Conservation (phyloP, 2,797 vertebrate species). For the Carduelis carduelis region DNA sequence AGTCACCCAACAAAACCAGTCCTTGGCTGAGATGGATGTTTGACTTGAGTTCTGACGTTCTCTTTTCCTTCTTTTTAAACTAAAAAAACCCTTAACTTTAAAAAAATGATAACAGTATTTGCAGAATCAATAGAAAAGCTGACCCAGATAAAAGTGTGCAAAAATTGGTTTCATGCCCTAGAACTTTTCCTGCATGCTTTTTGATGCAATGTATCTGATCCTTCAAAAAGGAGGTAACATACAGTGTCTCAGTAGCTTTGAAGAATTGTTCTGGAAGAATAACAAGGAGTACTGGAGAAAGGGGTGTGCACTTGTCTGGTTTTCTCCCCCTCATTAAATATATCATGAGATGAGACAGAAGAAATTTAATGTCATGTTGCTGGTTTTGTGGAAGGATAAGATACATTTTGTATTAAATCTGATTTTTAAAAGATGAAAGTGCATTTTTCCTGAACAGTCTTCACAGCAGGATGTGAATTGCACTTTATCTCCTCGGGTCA, state of each 20-base stretch:
- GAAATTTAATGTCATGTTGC: not conserved
- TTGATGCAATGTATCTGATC: conserved; percentile 51
- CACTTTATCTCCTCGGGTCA: not conserved
- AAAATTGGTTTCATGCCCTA: conserved; percentile 67
- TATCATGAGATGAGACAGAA: not conserved
- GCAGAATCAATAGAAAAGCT: conserved; percentile 56
- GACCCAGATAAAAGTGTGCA: conserved; percentile 47
- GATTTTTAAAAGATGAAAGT: conserved; percentile 7
- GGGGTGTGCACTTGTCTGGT: not conserved
- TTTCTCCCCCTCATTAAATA: not conserved
- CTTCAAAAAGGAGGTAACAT: conserved; percentile 47
- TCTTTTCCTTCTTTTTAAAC: conserved; percentile 13
- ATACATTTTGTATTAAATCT: not conserved
- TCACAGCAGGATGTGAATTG: not conserved
- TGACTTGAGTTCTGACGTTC: conserved; percentile 31
- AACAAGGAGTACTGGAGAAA: conserved; percentile 30
- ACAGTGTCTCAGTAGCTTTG: conserved; percentile 49
- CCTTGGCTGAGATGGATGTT: conserved; percentile 1
- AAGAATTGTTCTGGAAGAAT: conserved; percentile 48
- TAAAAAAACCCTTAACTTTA: not conserved
- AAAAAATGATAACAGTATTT: conserved; percentile 15
- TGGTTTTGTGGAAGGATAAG: not conserved
- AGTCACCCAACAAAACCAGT: not conserved
- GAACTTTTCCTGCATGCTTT: conserved; percentile 52
- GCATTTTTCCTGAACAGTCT: not conserved